phyloP scores from a whole-genome alignment of 2,888 invertebrate species.

The Galeopsomyia nigrocyanea region DNA sequence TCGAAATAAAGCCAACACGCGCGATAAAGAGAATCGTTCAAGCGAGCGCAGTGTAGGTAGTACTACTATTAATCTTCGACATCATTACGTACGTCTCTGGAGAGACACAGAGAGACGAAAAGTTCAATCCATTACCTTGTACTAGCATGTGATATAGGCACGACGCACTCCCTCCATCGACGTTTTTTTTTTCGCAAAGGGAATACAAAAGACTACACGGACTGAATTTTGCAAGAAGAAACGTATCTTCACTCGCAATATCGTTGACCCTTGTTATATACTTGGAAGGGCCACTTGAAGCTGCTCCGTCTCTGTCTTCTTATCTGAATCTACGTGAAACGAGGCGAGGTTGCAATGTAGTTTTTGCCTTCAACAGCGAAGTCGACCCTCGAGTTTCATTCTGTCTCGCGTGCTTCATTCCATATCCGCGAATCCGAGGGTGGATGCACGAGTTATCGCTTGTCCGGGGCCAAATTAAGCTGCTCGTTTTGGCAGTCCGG shows the following conservation, averaged over 20 bases:
- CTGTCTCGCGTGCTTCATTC: not conserved
- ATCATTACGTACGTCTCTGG: not conserved
- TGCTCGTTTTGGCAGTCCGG: conserved; percentile 44
- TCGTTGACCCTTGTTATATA: no score
- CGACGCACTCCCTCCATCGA: no score
- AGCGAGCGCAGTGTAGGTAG: not conserved
- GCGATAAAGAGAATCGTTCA: conserved; percentile 23
- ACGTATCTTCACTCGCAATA: no score
- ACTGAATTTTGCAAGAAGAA: no score
- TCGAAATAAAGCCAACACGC: not conserved
- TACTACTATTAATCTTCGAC: conserved; percentile 27
- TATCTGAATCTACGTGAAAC: conserved; percentile 50
- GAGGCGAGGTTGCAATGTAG: no score
- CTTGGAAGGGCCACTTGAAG: no score
- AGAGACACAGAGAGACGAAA: conserved; percentile 18
- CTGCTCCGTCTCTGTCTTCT: conserved; percentile 48
- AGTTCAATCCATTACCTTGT: conserved; percentile 3
- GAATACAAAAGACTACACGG: no score
- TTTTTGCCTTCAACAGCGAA: no score
- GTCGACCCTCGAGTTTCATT: no score
- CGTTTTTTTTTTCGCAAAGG: no score
- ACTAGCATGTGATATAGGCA: not conserved
- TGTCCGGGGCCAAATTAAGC: conserved; percentile 39
- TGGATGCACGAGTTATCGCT: not conserved
- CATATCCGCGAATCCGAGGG: not conserved